Base-by-base conservation (phyloP, 2,797 vertebrate genomes). In the Eurystomus glaucurus region DNA sequence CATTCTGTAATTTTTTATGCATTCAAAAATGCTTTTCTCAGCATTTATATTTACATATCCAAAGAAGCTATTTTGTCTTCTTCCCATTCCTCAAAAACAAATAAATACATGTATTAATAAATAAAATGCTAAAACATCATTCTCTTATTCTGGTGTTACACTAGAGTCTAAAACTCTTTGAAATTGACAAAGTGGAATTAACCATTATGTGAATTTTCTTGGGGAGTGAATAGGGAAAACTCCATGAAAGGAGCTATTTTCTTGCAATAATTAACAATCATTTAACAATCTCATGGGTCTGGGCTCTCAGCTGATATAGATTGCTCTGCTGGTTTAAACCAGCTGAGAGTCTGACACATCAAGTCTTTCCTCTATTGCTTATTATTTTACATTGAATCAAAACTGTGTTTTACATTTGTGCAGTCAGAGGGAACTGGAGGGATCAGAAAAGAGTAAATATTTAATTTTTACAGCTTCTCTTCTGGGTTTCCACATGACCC, bases 231-330 rank as follows among this genome's bases (percentile, higher is more conserved):
- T 55, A 89, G 86, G 78, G 86, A 94, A 91, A 93, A 94, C 51
- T 87, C 78, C 71, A 58, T 94, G 84, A 94, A 95, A 96, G 55
- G 46, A 89, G 58, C 58, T 93, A 90, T 97, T 97, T 97, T 94
- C 94, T 93, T 91, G 77, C 89, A 92, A 94, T 97, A 96, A 95
- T 96, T 96, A 96, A 97, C 84, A 94, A 87, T 92, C 86, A 94
- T 97, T 97, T 94, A 94, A 91, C 82, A 93, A 89, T 95, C 88
- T 94, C 88, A 48, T 82, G 91, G 81, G 95, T 84, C 66, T 20
- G 5, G 58, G 45, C 66, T 92, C 86, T 95, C 95, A 94, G 74
- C 74, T 97, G 95, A 84, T 94, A 78, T 8, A 88, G 86, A 91
- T 62, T 89, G 84, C 91, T 94, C 81, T 95, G 48, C 86, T 92